phyloP scores from a whole-genome alignment of 2,113 vertebrate species.

The Microcebus griseorufus region DNA sequence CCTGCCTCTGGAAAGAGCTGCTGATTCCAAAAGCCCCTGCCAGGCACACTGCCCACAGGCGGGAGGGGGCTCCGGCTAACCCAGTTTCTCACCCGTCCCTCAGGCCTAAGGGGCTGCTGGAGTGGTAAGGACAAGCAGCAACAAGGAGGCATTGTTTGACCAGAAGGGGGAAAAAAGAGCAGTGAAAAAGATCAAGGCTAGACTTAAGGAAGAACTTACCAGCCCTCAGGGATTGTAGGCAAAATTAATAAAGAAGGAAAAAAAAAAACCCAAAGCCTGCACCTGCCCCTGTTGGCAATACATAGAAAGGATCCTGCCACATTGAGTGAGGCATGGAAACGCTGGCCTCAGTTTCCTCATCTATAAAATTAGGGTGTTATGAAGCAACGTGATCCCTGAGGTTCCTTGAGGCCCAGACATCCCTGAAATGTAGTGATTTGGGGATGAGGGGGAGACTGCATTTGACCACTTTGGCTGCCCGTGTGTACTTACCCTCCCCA shows the following conservation, averaged over 20 bases:
- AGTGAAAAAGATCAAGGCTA: slow-evolving; percentile 29
- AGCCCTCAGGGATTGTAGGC: not conserved
- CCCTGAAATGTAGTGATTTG: not conserved
- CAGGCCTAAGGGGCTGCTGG: slow-evolving; percentile 28
- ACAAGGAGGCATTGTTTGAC: slow-evolving; percentile 62
- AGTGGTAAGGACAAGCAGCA: not conserved
- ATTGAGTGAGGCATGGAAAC: not conserved
- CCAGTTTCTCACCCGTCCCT: slow-evolving; percentile 37
- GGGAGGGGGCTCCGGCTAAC: not conserved
- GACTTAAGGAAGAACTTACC: slow-evolving; percentile 48
- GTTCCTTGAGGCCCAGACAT: not conserved
- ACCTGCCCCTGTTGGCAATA: not conserved
- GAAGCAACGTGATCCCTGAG: not conserved
- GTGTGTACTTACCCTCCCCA: not conserved
- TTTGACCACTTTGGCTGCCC: not conserved
- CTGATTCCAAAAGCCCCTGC: slow-evolving; percentile 27
- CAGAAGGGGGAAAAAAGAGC: not conserved
- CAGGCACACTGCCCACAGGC: slow-evolving; percentile 38
- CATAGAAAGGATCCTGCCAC: not conserved
- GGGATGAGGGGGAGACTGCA: not conserved
- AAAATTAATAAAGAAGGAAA: not conserved
- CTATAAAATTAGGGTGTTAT: not conserved
- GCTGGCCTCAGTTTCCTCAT: not conserved
- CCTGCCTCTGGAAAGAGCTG: slow-evolving; percentile 41
- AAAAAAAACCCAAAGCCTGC: not conserved